These are phyloP conservation scores for Edolisoma coerulescens DNA, from an alignment of 2,113 vertebrate species.

Conservation along the genomic window DNA sequence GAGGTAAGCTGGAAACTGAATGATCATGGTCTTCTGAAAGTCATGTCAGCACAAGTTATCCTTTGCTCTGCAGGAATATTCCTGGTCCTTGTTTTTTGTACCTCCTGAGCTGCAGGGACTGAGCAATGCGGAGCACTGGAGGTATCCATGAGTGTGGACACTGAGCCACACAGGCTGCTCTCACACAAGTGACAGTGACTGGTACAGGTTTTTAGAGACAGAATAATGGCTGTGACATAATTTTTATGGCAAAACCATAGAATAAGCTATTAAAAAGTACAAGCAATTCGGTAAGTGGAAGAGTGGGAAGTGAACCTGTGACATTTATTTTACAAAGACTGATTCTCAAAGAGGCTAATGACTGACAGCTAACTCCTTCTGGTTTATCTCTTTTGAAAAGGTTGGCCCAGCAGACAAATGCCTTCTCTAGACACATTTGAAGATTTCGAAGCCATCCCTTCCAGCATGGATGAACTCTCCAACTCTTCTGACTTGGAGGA, in stretches of 20 bases:
- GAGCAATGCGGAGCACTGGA: not conserved
- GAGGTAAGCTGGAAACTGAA: not conserved
- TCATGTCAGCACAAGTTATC: not conserved
- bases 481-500: constrained; percentile 87
- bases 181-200: not conserved
- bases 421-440: constrained; percentile 81
- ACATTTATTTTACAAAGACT: not conserved
- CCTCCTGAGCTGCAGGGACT: not conserved
- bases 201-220: not conserved
- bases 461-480: constrained; percentile 86
- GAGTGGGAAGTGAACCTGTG: not conserved
- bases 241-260: not conserved
- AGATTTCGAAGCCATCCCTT: constrained; percentile 88
- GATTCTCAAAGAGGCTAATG: not conserved
- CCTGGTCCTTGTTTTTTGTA: not conserved
- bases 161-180: not conserved
- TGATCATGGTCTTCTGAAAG: not conserved
- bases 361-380: not conserved
- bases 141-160: not conserved
- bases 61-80: not conserved
- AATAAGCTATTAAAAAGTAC: not conserved
- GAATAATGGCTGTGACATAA: not conserved
- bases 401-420: constrained; percentile 79
- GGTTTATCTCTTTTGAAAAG: constrained; percentile 62
- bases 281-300: not conserved